Evolutionary conservation across 2,888 invertebrate species (phyloP), one percentile per base, ranked within the genome.

Genomic region (Clistopyga incitator): DNA sequence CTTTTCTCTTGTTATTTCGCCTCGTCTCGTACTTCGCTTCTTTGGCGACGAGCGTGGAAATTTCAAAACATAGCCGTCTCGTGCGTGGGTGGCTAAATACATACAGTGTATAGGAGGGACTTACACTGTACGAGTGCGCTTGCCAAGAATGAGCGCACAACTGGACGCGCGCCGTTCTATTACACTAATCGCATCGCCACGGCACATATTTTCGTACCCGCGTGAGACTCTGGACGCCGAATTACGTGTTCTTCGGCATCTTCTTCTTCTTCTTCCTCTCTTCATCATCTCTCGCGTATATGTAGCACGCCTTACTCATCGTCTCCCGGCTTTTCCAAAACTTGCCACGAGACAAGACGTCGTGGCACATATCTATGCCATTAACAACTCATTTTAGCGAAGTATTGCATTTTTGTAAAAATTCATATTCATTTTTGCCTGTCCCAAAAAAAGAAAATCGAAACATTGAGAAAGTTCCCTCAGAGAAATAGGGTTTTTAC

Each of bases 91-190:
- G 50, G 18, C n/a, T 50, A 50, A 38, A 50, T 18, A 50, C n/a
- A 50, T 18, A 50, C 6, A 50, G 18, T 50, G 50, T 50, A 50
- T 50, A 18, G 54, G 23, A 25, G 13, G 10, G 13, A 6, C 10
- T 23, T 23, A 25, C 54, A 54, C 23, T 23, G 10, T 54, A 23
- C 13, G 25, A 59, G 72, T 65, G 65, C 18, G 59, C 56, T 74
- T 78, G 74, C 68, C 82, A 75, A 82, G 74, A 82, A 82, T 82
- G 54, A 82, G 68, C 50, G 45, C 74, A 82, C 74, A 52, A 42
- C 56, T 42, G 54, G 25, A 18, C 72, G 42, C 42, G 50, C 77
- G 42, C 59, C 59, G 65, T 82, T 74, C 67, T 68, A 38, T 38
- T 10, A 25, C 29, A 64, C 71, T 74, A 59, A 54, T 78, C 25